Percentiles rank a stretch among this genome's conserved stretches.
These are phyloP conservation scores for Campoletis sonorensis DNA, from an alignment of 1,140 invertebrate genomes.

Conservation along the genomic window DNA sequence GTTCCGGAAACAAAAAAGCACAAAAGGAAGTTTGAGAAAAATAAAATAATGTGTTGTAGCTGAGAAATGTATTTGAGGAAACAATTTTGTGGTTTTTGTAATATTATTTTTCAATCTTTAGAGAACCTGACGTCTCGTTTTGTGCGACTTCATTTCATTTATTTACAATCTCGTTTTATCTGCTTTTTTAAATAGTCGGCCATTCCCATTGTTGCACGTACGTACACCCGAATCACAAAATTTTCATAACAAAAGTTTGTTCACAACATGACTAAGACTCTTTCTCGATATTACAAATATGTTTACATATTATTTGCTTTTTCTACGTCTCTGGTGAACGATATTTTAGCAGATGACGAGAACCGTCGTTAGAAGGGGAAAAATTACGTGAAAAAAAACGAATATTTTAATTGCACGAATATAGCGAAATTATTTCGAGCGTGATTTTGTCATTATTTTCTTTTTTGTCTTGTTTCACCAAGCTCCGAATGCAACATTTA, in stretches of 20 bases:
- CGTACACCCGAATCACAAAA: constrained; percentile 43
- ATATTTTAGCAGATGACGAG: too few relatives aligned
- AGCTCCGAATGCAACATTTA: constrained; percentile 53
- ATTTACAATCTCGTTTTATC: not conserved
- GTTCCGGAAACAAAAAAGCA: not conserved
- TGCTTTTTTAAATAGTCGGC: not conserved
- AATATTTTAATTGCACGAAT: too few relatives aligned
- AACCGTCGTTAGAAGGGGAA: too few relatives aligned
- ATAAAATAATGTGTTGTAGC: not conserved
- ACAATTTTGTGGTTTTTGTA: too few relatives aligned
- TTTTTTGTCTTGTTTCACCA: not conserved
- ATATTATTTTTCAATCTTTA: too few relatives aligned
- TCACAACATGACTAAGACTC: constrained; percentile 34
- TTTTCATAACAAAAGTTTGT: constrained; percentile 30
- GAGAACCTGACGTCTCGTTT: too few relatives aligned
- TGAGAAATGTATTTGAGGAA: not conserved
- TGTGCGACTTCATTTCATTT: too few relatives aligned
- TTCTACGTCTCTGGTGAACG: too few relatives aligned
- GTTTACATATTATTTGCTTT: too few relatives aligned
- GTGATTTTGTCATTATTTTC: not conserved
- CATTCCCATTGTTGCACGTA: constrained; percentile 40
- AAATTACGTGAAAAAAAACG: too few relatives aligned
- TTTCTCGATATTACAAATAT: too few relatives aligned
- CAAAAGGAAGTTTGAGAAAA: not conserved
- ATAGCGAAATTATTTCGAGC: too few relatives aligned